These are phyloP conservation scores for Nemotelus pantherinus DNA, from an alignment of 2,888 invertebrate species.

Conservation along the genomic window DNA sequence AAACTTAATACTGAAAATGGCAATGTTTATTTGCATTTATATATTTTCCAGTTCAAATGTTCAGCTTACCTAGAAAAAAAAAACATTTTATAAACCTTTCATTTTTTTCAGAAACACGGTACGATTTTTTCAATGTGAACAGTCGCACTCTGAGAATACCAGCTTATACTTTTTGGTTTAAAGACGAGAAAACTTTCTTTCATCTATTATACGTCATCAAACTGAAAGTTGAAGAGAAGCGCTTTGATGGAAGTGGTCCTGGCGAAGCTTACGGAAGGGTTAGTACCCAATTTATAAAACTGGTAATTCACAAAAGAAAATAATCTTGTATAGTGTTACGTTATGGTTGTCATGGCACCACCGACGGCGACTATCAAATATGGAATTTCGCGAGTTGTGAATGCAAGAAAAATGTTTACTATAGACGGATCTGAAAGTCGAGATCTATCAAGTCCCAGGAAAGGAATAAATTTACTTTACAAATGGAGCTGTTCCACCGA, in stretches of 20 bases:
- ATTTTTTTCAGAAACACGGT: slow-evolving; percentile 14
- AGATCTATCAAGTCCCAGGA: slow-evolving; percentile 33
- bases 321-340: slow-evolving; percentile 45
- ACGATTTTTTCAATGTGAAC: background rate
- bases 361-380: slow-evolving; percentile 41
- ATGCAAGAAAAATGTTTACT: background rate
- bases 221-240: slow-evolving; percentile 22
- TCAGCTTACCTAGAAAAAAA: too few relatives aligned
- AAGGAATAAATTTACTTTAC: slow-evolving; percentile 38
- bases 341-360: slow-evolving; percentile 16
- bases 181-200: slow-evolving; percentile 1
- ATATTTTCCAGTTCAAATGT: too few relatives aligned
- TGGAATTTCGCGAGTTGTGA: slow-evolving; percentile 33
- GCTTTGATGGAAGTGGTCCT: background rate
- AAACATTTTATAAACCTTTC: too few relatives aligned
- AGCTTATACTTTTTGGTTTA: slow-evolving; percentile 38
- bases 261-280: slow-evolving; percentile 26
- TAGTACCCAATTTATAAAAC: background rate
- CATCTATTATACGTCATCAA: slow-evolving; percentile 32
- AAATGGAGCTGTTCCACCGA: slow-evolving; percentile 42
- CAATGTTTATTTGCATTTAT: too few relatives aligned
- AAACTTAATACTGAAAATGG: too few relatives aligned
- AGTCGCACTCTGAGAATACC: slow-evolving; percentile 25
- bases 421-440: slow-evolving; percentile 44
- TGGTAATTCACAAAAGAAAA: background rate